Evolutionary conservation across 2,113 vertebrate species (phyloP).

Genomic region (Prinia subflava): DNA sequence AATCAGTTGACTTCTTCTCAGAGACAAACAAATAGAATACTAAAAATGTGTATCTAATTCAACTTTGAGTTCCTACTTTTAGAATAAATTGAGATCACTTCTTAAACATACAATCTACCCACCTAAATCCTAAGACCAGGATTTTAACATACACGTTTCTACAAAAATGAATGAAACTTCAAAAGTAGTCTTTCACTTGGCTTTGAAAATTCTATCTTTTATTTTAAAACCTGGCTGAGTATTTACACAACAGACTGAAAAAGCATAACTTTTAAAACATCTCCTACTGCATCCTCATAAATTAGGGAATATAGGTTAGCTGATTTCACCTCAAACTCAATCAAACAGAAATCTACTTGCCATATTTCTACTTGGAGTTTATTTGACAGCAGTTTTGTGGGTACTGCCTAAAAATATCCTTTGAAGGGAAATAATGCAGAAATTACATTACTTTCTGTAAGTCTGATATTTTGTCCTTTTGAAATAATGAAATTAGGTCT

Average conservation of each 20-base stretch:
- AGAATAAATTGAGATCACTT: neutral
- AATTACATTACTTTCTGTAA: neutral
- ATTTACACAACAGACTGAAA: neutral
- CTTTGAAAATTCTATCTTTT: neutral
- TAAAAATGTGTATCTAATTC: neutral
- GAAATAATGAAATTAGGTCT: constrained; percentile 41
- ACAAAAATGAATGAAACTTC: neutral
- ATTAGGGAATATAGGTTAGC: neutral
- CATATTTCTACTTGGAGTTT: neutral
- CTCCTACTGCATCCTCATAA: neutral
- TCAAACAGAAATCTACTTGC: neutral
- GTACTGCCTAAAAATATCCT: neutral
- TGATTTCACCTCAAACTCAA: neutral
- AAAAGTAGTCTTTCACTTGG: neutral
- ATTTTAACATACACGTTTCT: neutral
- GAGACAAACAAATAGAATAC: neutral
- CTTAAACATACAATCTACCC: neutral
- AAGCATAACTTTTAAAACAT: neutral
- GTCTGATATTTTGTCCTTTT: constrained; percentile 19
- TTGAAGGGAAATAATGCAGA: neutral
- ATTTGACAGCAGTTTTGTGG: neutral
- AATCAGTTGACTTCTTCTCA: neutral
- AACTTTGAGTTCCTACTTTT: neutral
- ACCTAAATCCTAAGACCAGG: neutral
- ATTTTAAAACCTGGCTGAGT: neutral